A percentile compares a stretch with the other conserved stretches of the same genome.
phyloP scores from a whole-genome alignment of 2,113 vertebrate genomes.

The Notothenia coriiceps region DNA sequence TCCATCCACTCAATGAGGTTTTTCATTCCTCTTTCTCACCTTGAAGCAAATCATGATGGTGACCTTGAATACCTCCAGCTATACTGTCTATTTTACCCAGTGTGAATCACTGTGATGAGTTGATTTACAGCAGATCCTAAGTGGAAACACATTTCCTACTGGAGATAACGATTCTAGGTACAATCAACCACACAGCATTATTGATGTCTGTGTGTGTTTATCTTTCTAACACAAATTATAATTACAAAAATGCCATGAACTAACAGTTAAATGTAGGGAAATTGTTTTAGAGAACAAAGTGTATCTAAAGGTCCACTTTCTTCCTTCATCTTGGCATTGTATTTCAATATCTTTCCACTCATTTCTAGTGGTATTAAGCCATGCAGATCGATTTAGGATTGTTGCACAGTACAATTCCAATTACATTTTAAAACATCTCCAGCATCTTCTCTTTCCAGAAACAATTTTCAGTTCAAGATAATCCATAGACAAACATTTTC shows the following conservation, averaged over 20 bases:
- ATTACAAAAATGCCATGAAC: neutral
- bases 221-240: neutral
- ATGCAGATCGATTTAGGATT: too few species aligned
- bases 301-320: neutral
- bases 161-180: neutral
- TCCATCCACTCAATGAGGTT: slow-evolving; percentile 26
- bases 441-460: slow-evolving; percentile 5
- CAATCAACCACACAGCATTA: neutral
- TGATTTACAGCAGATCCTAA: slow-evolving; percentile 1
- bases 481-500: neutral
- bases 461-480: slow-evolving; percentile 19
- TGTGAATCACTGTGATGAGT: slow-evolving; percentile 29
- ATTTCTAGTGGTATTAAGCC: neutral
- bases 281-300: neutral
- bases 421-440: slow-evolving; percentile 16
- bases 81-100: neutral
- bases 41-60: slow-evolving; percentile 35
- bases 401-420: slow-evolving; percentile 2
- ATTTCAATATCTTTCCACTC: neutral
- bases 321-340: neutral
- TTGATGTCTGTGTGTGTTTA: slow-evolving; percentile 3
- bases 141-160: slow-evolving; percentile 7
- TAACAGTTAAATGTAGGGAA: neutral
- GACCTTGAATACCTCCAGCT: slow-evolving; percentile 26
- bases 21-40: slow-evolving; percentile 31